Percentiles rank a stretch among this genome's conserved stretches.
phyloP scores from a whole-genome alignment of 2,888 invertebrate genomes.

The Clostera curtula region DNA sequence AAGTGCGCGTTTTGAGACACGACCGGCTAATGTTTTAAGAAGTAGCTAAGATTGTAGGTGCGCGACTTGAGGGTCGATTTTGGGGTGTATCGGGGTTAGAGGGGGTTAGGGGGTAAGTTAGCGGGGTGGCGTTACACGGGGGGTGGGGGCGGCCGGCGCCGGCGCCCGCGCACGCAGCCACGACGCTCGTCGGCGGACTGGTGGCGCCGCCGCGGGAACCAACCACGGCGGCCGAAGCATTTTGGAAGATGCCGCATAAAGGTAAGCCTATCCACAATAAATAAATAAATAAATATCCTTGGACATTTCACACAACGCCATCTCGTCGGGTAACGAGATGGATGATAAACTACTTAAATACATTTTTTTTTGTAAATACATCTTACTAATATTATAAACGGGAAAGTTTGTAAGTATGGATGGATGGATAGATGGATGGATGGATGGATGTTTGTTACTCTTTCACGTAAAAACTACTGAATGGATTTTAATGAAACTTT shows the following conservation, averaged over 20 bases:
- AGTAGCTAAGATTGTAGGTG: no score
- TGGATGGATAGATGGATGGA: no score
- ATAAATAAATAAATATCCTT: neutral
- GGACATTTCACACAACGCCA: neutral
- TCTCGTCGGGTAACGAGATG: no score
- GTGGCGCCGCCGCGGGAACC: conserved; percentile 83
- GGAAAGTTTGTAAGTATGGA: no score
- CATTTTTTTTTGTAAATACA: no score
- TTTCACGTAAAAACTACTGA: no score
- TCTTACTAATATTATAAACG: no score
- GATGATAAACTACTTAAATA: no score
- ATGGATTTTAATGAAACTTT: no score
- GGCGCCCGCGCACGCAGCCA: conserved; percentile 72
- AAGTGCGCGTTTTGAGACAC: conserved; percentile 8
- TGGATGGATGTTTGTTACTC: no score
- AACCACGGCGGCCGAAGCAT: conserved; percentile 81
- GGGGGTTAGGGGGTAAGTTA: conserved; percentile 30
- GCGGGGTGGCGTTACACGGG: conserved; percentile 73
- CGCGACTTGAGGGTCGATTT: no score
- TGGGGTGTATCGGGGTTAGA: conserved; percentile 15
- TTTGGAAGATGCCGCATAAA: conserved; percentile 93
- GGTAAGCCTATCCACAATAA: conserved; percentile 61
- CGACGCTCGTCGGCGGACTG: conserved; percentile 78
- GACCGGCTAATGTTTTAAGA: no score
- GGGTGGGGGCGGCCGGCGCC: conserved; percentile 78